A percentile compares a stretch with the other conserved stretches of the same genome.
Evolutionary conservation across 1,140 invertebrate species (phyloP).

Genomic region (Onthophagus taurus): DNA sequence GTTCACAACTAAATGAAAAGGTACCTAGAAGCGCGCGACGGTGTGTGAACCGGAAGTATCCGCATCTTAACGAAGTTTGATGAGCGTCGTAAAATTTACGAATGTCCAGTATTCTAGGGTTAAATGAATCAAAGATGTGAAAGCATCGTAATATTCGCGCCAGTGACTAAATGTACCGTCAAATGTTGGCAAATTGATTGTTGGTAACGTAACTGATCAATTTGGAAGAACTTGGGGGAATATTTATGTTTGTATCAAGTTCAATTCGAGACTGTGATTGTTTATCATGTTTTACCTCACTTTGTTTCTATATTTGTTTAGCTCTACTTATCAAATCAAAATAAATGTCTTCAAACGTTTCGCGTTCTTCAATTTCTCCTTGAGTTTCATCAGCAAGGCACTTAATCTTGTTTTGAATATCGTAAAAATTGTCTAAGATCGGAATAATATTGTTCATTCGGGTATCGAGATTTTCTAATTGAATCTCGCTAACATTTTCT

Average conservation of each 20-base stretch:
- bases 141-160: slow-evolving; percentile 3
- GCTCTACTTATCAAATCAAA: background rate
- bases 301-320: background rate
- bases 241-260: too few relatives aligned
- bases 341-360: background rate
- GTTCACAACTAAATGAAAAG: too few relatives aligned
- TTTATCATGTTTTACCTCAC: background rate
- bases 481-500: background rate
- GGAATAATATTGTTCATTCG: background rate
- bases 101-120: too few relatives aligned
- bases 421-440: slow-evolving; percentile 1
- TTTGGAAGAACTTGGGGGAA: background rate
- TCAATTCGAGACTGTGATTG: slow-evolving; percentile 1
- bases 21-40: too few relatives aligned
- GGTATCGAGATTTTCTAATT: background rate
- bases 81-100: too few relatives aligned
- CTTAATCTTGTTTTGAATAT: background rate
- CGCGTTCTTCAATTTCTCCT: background rate
- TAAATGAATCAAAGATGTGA: slow-evolving; percentile 3
- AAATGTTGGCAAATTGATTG: slow-evolving; percentile 10
- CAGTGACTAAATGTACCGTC: slow-evolving; percentile 4
- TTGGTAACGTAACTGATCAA: slow-evolving; percentile 7
- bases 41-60: too few relatives aligned
- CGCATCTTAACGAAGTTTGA: too few relatives aligned
- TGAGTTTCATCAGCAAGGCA: background rate